phyloP scores from a whole-genome alignment of 2,797 vertebrate species.

The Sebastes iracundus region DNA sequence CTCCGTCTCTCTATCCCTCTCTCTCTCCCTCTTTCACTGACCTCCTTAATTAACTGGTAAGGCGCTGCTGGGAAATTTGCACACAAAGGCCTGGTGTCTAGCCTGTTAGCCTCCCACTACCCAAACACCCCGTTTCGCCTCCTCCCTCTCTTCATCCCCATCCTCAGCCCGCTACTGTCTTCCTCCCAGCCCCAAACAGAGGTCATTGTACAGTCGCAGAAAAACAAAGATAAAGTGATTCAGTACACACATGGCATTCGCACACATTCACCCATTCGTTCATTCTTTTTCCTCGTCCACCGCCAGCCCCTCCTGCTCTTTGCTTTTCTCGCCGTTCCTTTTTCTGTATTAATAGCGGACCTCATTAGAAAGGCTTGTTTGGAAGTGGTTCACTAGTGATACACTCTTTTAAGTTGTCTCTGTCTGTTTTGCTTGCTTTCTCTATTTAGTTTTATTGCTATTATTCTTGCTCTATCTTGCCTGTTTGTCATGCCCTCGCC shows the following conservation, averaged over 20 bases:
- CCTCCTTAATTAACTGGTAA: conserved; percentile 96
- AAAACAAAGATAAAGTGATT: conserved; percentile 77
- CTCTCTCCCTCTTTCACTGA: conserved; percentile 84
- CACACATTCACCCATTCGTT: conserved; percentile 61
- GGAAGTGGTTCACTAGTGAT: conserved; percentile 86
- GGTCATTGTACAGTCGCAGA: conserved; percentile 73
- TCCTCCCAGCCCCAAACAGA: conserved; percentile 62
- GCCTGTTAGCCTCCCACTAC: conserved; percentile 71
- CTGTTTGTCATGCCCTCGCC: conserved; percentile 59
- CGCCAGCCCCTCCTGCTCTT: conserved; percentile 46
- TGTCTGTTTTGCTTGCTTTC: conserved; percentile 61
- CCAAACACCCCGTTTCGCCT: conserved; percentile 66
- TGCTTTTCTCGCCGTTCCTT: conserved; percentile 37
- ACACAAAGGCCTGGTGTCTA: conserved; percentile 92
- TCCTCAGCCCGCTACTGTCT: conserved; percentile 63
- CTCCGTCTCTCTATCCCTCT: conserved; percentile 37
- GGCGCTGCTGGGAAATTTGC: conserved; percentile 98
- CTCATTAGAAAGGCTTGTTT: conserved; percentile 89
- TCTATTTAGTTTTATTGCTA: conserved; percentile 68
- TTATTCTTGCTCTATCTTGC: conserved; percentile 61
- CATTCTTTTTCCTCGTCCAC: conserved; percentile 38
- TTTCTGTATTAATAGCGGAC: conserved; percentile 74
- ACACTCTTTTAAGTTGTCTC: conserved; percentile 75
- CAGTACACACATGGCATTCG: conserved; percentile 63
- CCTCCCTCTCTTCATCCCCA: conserved; percentile 48